Evolutionary conservation across 2,797 vertebrate species (phyloP).

Genomic region (Paratrypauchen microcephalus): DNA sequence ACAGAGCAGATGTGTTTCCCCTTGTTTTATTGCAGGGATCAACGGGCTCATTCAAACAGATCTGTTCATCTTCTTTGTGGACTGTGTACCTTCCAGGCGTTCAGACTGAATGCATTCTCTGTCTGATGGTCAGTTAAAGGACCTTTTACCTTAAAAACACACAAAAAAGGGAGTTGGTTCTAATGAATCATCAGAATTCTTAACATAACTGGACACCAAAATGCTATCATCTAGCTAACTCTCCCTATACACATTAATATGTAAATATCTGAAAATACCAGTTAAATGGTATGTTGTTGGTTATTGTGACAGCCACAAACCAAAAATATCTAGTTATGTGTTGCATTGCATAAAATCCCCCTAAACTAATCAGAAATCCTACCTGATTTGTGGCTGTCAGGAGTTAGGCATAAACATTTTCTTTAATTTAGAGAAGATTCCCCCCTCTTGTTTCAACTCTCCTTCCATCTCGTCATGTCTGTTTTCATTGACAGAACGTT

Average conservation of each 20-base stretch:
- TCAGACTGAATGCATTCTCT: conserved; percentile 7
- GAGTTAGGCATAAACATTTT: conserved; percentile 85
- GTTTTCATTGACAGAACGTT: conserved; percentile 71
- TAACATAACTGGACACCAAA: background rate
- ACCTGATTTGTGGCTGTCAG: conserved; percentile 85
- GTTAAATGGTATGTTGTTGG: background rate
- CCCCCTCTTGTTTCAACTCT: conserved; percentile 78
- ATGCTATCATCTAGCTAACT: background rate
- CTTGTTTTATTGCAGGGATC: conserved; percentile 13
- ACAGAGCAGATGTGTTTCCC: conserved; percentile 22
- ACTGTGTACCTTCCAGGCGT: conserved; percentile 3
- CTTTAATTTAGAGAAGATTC: conserved; percentile 92
- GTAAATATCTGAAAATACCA: background rate
- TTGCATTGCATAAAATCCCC: background rate
- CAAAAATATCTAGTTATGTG: conserved; percentile 24
- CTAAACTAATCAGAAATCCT: conserved; percentile 57
- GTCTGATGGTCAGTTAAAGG: conserved; percentile 80
- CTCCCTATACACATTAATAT: background rate
- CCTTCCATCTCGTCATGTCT: conserved; percentile 66
- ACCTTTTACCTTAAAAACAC: conserved; percentile 86
- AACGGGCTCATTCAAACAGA: conserved; percentile 9
- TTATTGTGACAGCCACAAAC: conserved; percentile 59
- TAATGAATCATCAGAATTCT: background rate
- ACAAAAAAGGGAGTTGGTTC: background rate
- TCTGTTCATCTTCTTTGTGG: conserved; percentile 20